Base-by-base conservation (phyloP, 2,797 vertebrate species). In the Amazona finschi region DNA sequence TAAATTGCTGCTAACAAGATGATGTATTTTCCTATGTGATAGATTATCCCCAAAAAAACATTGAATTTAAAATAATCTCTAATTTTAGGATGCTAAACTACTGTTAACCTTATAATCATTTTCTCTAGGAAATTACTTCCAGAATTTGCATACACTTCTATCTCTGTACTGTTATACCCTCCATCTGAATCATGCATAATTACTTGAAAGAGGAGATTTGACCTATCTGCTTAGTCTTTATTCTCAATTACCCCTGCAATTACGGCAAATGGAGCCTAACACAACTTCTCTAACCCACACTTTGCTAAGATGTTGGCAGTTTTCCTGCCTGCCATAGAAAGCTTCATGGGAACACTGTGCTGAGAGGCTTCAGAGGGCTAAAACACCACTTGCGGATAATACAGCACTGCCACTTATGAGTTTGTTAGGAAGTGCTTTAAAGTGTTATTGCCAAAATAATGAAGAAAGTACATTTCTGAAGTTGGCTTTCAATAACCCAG, bases 381-480 rank as follows among this genome's bases (percentile, higher is more conserved):
- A 24, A 33, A 8, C 1, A 21, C 30, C 47, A 0, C 3, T 4
- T 1, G 13, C 3, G 15, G 15, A 3, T 12, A 3, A 9, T 2
- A 2, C 3, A 33, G 47, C 43, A 0, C 18, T 2, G 8, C 1
- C 13, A 1, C 1, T 1, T 6, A 1, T 0, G 74, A 15, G 2
- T 27, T 3, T 41, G 46, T 1, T 38, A 36, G 81, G 58, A 10
- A 43, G 55, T 0, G 52, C 41, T 47, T n/a, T 1, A 19, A n/a
- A 12, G 39, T 30, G 3, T 1, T 13, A 1, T 6, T 5, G 38
- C 60, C 9, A 0, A 27, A 47, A 4, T 1, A 9, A 20, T 0
- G 21, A 19, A 58, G 46, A 49, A 71, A 49, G 58, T 14, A 2
- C 18, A 3, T 5, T 5, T n/a, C 7, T 17, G 6, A 11, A 12